These are phyloP conservation scores for Dasyornis broadbenti DNA, from an alignment of 2,113 vertebrate genomes.

Conservation along the genomic window DNA sequence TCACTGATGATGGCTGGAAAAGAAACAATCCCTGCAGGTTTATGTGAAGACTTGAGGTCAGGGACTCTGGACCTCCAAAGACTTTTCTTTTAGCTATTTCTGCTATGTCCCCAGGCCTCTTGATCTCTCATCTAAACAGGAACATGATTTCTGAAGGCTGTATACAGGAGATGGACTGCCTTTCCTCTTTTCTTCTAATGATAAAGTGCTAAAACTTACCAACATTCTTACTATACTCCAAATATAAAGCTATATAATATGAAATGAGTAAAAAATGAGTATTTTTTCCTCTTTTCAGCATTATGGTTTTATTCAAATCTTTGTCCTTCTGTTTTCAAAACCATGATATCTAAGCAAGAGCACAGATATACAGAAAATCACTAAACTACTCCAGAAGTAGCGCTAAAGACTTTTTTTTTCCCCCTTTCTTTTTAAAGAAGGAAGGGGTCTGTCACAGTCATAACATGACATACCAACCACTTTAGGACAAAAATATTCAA, in stretches of 20 bases:
- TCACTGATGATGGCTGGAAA: neutral
- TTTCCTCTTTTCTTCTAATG: neutral
- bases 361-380: neutral
- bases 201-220: neutral
- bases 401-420: neutral
- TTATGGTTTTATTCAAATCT: neutral
- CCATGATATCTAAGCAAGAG: neutral
- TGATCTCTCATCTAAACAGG: neutral
- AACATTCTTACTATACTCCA: neutral
- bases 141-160: neutral
- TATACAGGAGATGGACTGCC: neutral
- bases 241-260: neutral
- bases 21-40: neutral
- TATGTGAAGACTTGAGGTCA: neutral
- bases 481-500: neutral
- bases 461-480: neutral
- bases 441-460: neutral
- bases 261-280: neutral
- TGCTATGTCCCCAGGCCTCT: neutral
- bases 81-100: neutral
- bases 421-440: neutral
- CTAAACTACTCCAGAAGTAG: neutral
- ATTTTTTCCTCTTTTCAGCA: neutral
- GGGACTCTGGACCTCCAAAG: neutral
- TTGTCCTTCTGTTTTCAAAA: neutral